Base-by-base conservation (phyloP, 2,888 invertebrate genomes). In the Campoplex nolae region DNA sequence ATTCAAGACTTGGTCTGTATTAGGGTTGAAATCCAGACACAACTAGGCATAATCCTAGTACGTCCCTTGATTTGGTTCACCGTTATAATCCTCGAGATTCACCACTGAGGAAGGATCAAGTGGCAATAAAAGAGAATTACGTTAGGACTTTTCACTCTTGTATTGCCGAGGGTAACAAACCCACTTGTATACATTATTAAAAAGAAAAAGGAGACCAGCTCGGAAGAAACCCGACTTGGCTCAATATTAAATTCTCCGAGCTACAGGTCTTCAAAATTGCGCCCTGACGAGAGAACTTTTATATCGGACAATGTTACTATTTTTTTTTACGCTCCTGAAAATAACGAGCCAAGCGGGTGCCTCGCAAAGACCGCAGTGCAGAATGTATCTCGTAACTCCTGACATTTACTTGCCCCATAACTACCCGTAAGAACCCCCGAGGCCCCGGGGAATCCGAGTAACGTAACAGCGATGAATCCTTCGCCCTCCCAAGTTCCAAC, bases 351-450 rank as follows among this genome's bases (percentile, higher is more conserved):
- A 70, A 62, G 68, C 68, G 8, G 68, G 75, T 79, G 48, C 28
- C 51, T 74, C 68, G 79, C 58, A 79, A 84, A 79, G 75, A 79
- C 75, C 79, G 68, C 84, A 84, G 79, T 80, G 74, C 84, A 58
- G 79, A 75, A 58, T 79, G 42, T 58, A 4, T 71, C 75, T 65
- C 80, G 84, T 83, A 79, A 88, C 80, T 78, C 85, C 68, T 71
- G 76, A 83, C 88, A 77, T 89, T 88, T 89, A 89, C 90, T 88
- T 85, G 78, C 78, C 62, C 62, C 83, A 65, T 87, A 87, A 90
- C 84, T 88, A 86, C 82, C 77, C 71, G 68, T 80, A 88, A 86
- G 84, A 88, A 84, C 73, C 77, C 74, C 32, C 65, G 58, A 62
- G 67, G 74, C 74, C 38, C 73, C 38, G 38, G 67, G 54, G 81